Percentiles rank a stretch among this genome's conserved stretches.
Evolutionary conservation across 1,140 invertebrate species (phyloP).

Genomic region (Euwallacea fornicatus): DNA sequence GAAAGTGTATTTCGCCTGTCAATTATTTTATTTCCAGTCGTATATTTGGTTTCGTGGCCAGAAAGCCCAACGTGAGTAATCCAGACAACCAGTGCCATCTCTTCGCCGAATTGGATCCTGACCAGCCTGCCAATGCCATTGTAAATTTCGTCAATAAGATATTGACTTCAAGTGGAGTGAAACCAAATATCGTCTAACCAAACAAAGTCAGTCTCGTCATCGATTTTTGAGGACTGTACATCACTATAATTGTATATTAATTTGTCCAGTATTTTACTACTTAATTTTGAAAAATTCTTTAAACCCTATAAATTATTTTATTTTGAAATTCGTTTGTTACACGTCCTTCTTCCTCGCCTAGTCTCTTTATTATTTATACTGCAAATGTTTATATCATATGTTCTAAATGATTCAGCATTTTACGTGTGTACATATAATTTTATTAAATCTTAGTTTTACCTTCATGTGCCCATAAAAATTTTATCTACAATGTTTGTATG

Average conservation of each 20-base stretch:
- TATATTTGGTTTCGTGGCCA: constrained; percentile 92
- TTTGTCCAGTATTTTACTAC: constrained; percentile 15
- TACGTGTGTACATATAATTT: background rate
- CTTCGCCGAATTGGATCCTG: constrained; percentile 92
- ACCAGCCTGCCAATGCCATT: constrained; percentile 93
- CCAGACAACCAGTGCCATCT: constrained; percentile 95
- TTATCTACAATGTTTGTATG: background rate
- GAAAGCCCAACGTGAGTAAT: constrained; percentile 74
- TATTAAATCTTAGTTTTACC: constrained; percentile 8
- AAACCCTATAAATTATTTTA: constrained; percentile 14
- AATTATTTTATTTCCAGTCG: constrained; percentile 60
- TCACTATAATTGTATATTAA: constrained; percentile 8
- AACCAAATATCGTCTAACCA: constrained; percentile 60
- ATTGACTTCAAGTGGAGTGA: constrained; percentile 64
- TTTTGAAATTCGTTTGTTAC: constrained; percentile 14
- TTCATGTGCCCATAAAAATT: constrained; percentile 39
- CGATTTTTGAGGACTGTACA: constrained; percentile 1
- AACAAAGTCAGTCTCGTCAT: background rate
- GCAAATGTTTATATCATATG: constrained; percentile 18
- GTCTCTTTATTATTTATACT: constrained; percentile 29
- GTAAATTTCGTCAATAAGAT: constrained; percentile 96
- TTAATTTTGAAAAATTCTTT: constrained; percentile 21
- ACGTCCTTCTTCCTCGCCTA: constrained; percentile 13
- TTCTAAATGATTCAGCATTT: constrained; percentile 18
- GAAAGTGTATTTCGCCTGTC: too few relatives aligned